These are phyloP conservation scores for Falcaria lacertinaria DNA, from an alignment of 2,888 invertebrate species.

Conservation along the genomic window DNA sequence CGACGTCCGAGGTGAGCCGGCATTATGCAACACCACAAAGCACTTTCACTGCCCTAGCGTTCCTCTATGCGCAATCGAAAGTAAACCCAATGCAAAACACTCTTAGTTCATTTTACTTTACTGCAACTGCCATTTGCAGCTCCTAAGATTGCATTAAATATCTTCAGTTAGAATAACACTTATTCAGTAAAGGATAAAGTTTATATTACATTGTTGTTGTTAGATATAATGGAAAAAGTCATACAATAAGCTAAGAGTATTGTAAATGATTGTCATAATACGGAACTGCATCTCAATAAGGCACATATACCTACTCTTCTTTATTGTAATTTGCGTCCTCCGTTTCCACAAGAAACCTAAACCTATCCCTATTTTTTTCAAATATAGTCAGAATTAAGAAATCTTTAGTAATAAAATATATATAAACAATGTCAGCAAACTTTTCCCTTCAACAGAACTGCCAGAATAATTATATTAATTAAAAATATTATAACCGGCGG, in stretches of 20 bases:
- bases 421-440: no score
- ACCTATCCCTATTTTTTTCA: no score
- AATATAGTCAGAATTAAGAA: no score
- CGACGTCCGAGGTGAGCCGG: conserved; percentile 51
- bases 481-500: no score
- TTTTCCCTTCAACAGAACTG: no score
- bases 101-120: conserved; percentile 8
- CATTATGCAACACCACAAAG: conserved; percentile 57
- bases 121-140: conserved; percentile 6
- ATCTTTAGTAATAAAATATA: no score
- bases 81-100: conserved; percentile 22
- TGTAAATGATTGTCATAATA: conserved; percentile 19
- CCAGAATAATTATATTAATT: no score
- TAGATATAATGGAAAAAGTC: conserved; percentile 3
- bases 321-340: no score
- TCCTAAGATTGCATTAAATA: conserved; percentile 21
- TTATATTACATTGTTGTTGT: conserved; percentile 3
- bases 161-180: background rate
- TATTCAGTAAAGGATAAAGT: conserved; percentile 9
- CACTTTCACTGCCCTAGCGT: conserved; percentile 62
- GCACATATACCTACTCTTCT: no score
- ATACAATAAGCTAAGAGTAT: conserved; percentile 10
- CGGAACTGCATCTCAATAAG: no score
- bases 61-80: conserved; percentile 25
- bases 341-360: no score